A percentile compares a stretch with the other conserved stretches of the same genome.
Conservation (phyloP, 2,888 invertebrate species). For the Aphodius granarius region DNA sequence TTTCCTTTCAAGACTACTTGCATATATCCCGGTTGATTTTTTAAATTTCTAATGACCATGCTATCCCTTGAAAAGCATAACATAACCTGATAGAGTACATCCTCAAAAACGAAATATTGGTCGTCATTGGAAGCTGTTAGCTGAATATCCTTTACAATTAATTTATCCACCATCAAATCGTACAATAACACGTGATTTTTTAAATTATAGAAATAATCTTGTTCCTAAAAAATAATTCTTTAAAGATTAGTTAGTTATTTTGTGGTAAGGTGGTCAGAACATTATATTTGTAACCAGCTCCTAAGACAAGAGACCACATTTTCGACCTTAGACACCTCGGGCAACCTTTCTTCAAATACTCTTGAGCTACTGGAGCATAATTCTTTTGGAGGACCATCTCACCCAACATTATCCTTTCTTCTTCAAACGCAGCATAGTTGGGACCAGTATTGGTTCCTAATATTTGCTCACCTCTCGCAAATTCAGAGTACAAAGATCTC, state of each 20-base stretch:
- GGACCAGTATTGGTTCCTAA: constrained; percentile 66
- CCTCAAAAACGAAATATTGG: constrained; percentile 97
- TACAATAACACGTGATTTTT: constrained; percentile 82
- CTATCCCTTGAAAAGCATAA: constrained; percentile 90
- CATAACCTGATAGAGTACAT: constrained; percentile 90
- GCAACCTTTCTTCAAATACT: constrained; percentile 84
- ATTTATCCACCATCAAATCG: constrained; percentile 90
- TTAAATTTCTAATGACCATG: constrained; percentile 73
- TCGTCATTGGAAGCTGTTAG: constrained; percentile 96
- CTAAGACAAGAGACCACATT: constrained; percentile 86
- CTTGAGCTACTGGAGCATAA: constrained; percentile 87
- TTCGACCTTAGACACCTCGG: constrained; percentile 77
- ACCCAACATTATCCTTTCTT: constrained; percentile 73
- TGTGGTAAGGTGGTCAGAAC: constrained; percentile 49
- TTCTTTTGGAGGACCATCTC: constrained; percentile 75
- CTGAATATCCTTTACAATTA: constrained; percentile 95
- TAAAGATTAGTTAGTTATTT: not conserved
- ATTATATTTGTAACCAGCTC: constrained; percentile 71
- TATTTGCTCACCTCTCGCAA: constrained; percentile 77
- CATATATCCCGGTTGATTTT: constrained; percentile 65
- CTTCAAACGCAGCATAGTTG: constrained; percentile 64
- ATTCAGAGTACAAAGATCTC: constrained; percentile 72
- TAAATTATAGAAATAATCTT: constrained; percentile 75
- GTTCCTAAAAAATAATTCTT: constrained; percentile 60
- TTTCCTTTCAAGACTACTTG: constrained; percentile 76